These are phyloP conservation scores for Pinctada fucata DNA, from an alignment of 2,888 invertebrate species.

Conservation along the genomic window DNA sequence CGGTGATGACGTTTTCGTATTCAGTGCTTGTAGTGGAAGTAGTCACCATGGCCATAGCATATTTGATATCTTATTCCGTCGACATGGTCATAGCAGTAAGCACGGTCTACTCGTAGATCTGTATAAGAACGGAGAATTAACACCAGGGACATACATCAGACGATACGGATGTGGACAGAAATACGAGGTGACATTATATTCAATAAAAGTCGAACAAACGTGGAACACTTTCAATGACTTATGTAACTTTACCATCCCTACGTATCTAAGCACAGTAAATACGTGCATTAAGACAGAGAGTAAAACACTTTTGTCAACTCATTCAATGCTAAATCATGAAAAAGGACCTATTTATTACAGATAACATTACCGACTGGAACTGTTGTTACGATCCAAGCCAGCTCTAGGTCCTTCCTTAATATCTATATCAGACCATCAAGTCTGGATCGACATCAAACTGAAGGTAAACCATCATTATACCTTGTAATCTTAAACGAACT, in stretches of 20 bases:
- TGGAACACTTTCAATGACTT: too few relatives aligned
- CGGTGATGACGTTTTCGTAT: slow-evolving; percentile 65
- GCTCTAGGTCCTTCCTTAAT: slow-evolving; percentile 58
- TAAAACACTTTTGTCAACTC: too few relatives aligned
- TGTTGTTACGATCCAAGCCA: slow-evolving; percentile 55
- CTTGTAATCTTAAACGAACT: too few relatives aligned
- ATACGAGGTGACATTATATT: slow-evolving; percentile 54
- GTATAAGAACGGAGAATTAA: slow-evolving; percentile 63
- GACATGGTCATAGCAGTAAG: slow-evolving; percentile 39
- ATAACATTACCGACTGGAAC: slow-evolving; percentile 60
- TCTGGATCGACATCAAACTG: slow-evolving; percentile 47
- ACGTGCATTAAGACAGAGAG: too few relatives aligned
- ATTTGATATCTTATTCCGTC: slow-evolving; percentile 23
- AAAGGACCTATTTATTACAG: slow-evolving; percentile 34
- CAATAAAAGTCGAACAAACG: too few relatives aligned
- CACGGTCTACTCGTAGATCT: slow-evolving; percentile 44
- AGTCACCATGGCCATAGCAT: slow-evolving; percentile 42
- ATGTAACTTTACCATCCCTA: too few relatives aligned
- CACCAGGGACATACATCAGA: slow-evolving; percentile 56
- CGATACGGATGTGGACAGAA: slow-evolving; percentile 64
- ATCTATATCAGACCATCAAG: slow-evolving; percentile 61
- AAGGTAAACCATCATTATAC: slow-evolving; percentile 42
- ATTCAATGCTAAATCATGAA: too few relatives aligned
- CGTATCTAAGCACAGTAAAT: too few relatives aligned
- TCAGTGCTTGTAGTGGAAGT: slow-evolving; percentile 54